Evolutionary conservation across 1,140 invertebrate species (phyloP), one percentile per base, ranked within the genome.

Genomic region (Episyrphus balteatus): DNA sequence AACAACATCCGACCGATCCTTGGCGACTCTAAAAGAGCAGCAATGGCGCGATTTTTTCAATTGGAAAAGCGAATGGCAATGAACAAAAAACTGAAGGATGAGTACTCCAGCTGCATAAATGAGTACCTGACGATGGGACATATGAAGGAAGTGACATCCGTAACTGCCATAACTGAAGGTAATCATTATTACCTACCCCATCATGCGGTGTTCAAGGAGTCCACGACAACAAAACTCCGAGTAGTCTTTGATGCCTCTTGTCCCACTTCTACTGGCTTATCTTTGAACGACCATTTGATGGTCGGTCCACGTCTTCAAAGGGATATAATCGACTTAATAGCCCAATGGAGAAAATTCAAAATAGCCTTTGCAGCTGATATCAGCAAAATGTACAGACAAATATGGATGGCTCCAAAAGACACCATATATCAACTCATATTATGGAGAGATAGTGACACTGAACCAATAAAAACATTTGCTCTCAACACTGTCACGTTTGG

Each of bases 281-380:
- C 54, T 17, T 36, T 66, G 18, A 69, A 70, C 48, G 58, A 67
- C 19, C 52, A 53, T 11, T 56, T 69, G 21, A 46, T 56, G 33
- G 40, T 55, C 5, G 71, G 57, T 19, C 63, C 47, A 57, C 59
- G 21, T 57, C 45, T 56, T 55, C 64, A 55, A 51, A 59, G 14
- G 15, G 38, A 51, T 31, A 21, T 49, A 18, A 46, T 32, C 15
- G 18, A 42, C 30, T 44, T 44, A 34, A 12, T 51, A 11, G 34
- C 49, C 15, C 39, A 40, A 19, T 51, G 49, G 49, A 32, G 42
- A 39, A 42, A 44, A 6, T 14, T 36, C 26, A 34, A 36, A 17
- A 48, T 30, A 33, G 46, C 41, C 5, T 9, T 51, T n/a, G n/a
- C n/a, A n/a, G n/a, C n/a, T n/a, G n/a, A n/a, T n/a, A n/a, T n/a